A percentile compares a stretch with the other conserved stretches of the same genome.
Evolutionary conservation across 92 coral and sea anemone species (phyloP).

Genomic region (Epizoanthus fatuus): DNA sequence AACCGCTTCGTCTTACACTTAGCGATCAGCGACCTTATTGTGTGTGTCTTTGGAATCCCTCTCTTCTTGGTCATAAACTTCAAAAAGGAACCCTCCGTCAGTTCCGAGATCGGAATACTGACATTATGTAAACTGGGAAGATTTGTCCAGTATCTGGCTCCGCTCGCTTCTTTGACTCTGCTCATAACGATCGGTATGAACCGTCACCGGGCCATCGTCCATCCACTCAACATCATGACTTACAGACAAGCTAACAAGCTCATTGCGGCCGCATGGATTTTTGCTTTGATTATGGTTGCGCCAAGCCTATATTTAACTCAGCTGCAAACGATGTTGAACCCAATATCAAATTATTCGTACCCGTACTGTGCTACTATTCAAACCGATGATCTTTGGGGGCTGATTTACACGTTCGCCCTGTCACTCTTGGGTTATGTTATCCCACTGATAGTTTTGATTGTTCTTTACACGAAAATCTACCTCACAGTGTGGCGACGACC

Average conservation of each 20-base stretch:
- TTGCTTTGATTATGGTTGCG: slow-evolving; percentile 65
- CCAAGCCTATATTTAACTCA: slow-evolving; percentile 83
- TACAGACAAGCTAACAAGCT: slow-evolving; percentile 80
- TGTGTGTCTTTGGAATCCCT: slow-evolving; percentile 80
- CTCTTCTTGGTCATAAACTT: slow-evolving; percentile 81
- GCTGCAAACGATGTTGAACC: slow-evolving; percentile 31
- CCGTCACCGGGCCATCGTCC: slow-evolving; percentile 87
- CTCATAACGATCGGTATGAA: slow-evolving; percentile 91
- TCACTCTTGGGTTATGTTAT: slow-evolving; percentile 77
- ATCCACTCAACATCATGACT: slow-evolving; percentile 83
- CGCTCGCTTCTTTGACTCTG: slow-evolving; percentile 84
- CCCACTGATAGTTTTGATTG: slow-evolving; percentile 71
- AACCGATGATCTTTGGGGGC: slow-evolving; percentile 55
- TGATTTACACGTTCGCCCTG: slow-evolving; percentile 69
- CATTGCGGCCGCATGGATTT: slow-evolving; percentile 82
- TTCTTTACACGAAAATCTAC: slow-evolving; percentile 81
- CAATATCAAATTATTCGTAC: slow-evolving; percentile 47
- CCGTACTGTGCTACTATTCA: slow-evolving; percentile 88
- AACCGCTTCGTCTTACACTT: slow-evolving; percentile 91
- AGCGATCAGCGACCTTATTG: slow-evolving; percentile 86
- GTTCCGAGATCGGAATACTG: not conserved
- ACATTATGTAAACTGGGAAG: slow-evolving; percentile 76
- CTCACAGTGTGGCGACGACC: slow-evolving; percentile 76
- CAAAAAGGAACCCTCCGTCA: slow-evolving; percentile 14
- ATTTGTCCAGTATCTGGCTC: slow-evolving; percentile 89